Evolutionary conservation across 2,888 invertebrate species (phyloP).

Genomic region (Parelbella ahira): DNA sequence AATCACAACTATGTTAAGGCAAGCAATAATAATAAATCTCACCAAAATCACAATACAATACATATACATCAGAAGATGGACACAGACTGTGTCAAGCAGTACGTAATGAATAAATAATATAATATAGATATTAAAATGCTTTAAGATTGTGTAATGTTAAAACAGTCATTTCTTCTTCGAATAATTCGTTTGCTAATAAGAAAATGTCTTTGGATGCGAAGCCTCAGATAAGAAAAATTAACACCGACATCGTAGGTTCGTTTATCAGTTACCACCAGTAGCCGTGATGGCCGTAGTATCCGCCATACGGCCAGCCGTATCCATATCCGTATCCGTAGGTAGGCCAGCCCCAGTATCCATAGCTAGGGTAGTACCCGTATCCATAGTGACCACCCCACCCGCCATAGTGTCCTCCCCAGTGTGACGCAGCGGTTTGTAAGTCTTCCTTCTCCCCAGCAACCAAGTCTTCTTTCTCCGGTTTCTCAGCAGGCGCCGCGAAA

Average conservation of each 20-base stretch:
- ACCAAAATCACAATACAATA: conserved; percentile 10
- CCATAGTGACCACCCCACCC: conserved; percentile 41
- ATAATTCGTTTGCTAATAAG: conserved; percentile 4
- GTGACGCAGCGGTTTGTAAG: conserved; percentile 63
- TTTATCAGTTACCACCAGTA: conserved; percentile 31
- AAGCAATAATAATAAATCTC: conserved; percentile 18
- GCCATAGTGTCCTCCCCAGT: conserved; percentile 55
- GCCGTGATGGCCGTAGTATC: conserved; percentile 32
- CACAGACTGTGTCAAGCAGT: neutral
- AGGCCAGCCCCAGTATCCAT: conserved; percentile 35
- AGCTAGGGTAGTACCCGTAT: conserved; percentile 37
- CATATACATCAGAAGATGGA: conserved; percentile 2
- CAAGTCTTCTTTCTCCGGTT: conserved; percentile 44
- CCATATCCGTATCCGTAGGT: conserved; percentile 33
- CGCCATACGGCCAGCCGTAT: conserved; percentile 32
- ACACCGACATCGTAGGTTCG: neutral
- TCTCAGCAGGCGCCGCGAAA: conserved; percentile 52
- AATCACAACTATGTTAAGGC: conserved; percentile 21
- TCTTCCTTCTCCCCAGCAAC: conserved; percentile 55
- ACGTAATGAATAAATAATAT: too few relatives aligned
- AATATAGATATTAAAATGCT: neutral
- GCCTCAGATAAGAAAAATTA: conserved; percentile 6
- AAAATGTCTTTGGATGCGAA: conserved; percentile 21
- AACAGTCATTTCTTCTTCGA: too few relatives aligned
- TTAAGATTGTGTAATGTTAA: neutral